Base-by-base conservation (phyloP, 1,140 invertebrate genomes). In the Neodiprion pinetum region DNA sequence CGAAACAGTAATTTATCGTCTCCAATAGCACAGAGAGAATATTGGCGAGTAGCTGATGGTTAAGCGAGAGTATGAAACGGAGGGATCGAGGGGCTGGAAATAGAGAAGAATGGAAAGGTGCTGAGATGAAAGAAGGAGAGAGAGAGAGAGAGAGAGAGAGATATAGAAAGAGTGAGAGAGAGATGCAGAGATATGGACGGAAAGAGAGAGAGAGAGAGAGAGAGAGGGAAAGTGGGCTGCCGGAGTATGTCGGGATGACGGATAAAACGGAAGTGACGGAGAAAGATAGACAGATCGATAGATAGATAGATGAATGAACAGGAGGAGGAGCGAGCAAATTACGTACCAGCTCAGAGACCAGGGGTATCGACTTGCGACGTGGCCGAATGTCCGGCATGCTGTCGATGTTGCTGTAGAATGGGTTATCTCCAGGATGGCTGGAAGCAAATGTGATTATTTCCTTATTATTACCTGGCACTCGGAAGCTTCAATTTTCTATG, bases 341-440 rank as follows among this genome's bases (percentile, higher is more conserved):
- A 94, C 96, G 95, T 94, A 99, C 98, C 94, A 99, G 92, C 90
- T 99, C 98, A 74, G 97, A 99, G 81, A 99, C 98, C 82, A 99
- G 92, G 74, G 98, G 97, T 83, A 99, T 99, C 28, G 97, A 98
- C 90, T 99, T 99, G 84, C 97, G 92, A 83, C 95, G 91, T 75
- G 97, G 97, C 85, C 97, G 93, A 88, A 99, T 98, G 87, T 99
- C 98, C 49, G 98, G 98, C 96, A 98, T 99, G 84, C 97, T 99
- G 92, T 99, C 98, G 89, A 99, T 99, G 89, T 97, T 98, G 87
- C 96, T 99, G 92, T 99, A 99, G 91, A 99, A 99, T 11, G 97
- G 96, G 90, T 99, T 99, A 89, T 99, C 96, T 75, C 96, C 95
- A 21, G 95, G 94, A 87, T 96, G 95, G 75, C 96, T 96, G 90